Conservation (phyloP, 2,113 vertebrate species). For the Amia ocellicauda region DNA sequence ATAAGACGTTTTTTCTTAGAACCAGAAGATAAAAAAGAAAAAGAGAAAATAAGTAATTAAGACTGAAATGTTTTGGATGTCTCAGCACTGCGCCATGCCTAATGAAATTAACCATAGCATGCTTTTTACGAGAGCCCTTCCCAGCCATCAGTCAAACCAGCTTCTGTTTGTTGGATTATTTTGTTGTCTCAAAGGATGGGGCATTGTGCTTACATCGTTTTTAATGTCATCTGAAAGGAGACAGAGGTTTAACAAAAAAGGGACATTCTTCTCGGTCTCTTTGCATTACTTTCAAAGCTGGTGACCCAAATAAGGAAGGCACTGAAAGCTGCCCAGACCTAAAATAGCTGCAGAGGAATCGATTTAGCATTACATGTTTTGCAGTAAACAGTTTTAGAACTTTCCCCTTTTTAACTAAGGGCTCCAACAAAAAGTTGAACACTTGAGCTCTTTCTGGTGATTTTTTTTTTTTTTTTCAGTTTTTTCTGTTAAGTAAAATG, state of each 20-base stretch:
- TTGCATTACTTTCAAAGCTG: constrained; percentile 12
- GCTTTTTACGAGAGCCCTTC: constrained; percentile 49
- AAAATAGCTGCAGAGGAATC: not conserved
- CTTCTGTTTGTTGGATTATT: constrained; percentile 46
- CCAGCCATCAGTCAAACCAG: constrained; percentile 50
- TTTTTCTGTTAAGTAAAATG: no score
- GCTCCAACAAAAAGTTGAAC: no score
- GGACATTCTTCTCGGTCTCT: constrained; percentile 15
- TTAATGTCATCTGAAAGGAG: constrained; percentile 25
- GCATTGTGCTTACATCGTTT: constrained; percentile 26
- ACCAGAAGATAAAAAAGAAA: constrained; percentile 49
- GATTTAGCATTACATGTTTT: not conserved
- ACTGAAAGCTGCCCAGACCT: not conserved
- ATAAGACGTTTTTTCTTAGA: no score
- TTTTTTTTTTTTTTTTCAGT: no score
- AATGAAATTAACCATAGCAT: constrained; percentile 57
- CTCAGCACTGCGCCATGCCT: constrained; percentile 46
- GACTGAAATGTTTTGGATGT: constrained; percentile 48
- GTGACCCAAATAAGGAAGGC: not conserved
- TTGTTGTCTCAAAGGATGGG: constrained; percentile 33
- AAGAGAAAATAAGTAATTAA: constrained; percentile 16
- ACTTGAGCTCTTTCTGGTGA: no score
- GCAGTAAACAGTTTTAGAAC: not conserved
- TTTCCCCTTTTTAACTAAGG: no score
- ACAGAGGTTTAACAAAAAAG: constrained; percentile 20